Conservation (phyloP, 2,888 invertebrate species). For the Leptarthrus brevirostris region DNA sequence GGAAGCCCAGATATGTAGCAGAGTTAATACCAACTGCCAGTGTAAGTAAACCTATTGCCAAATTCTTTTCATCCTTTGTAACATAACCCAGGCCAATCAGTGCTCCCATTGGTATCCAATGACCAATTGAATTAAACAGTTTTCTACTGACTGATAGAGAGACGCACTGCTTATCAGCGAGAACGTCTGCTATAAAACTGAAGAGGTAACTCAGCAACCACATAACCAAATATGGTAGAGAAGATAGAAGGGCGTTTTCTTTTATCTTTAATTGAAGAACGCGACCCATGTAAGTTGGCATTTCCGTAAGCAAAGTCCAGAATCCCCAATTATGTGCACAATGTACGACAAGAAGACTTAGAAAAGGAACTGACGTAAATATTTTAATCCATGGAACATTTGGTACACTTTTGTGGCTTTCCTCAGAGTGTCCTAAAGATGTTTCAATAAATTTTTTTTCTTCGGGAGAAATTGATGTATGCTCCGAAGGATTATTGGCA, state of each 20-base stretch:
- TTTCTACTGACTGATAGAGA: constrained; percentile 66
- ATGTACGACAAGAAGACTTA: constrained; percentile 79
- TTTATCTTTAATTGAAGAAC: constrained; percentile 79
- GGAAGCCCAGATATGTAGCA: constrained; percentile 79
- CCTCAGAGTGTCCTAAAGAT: constrained; percentile 69
- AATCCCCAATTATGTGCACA: constrained; percentile 82
- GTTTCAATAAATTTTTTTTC: constrained; percentile 77
- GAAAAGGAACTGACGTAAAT: constrained; percentile 79
- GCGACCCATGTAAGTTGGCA: constrained; percentile 82
- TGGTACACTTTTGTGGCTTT: constrained; percentile 58
- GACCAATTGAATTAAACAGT: constrained; percentile 71
- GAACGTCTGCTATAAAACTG: constrained; percentile 73
- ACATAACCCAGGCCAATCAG: constrained; percentile 74
- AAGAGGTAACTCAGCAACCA: constrained; percentile 78
- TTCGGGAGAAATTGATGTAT: constrained; percentile 71
- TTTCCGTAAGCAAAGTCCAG: constrained; percentile 85
- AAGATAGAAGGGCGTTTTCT: constrained; percentile 76
- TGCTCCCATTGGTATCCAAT: constrained; percentile 77
- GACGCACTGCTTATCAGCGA: constrained; percentile 61
- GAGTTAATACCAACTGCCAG: constrained; percentile 81
- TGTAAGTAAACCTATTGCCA: constrained; percentile 76
- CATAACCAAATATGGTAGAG: constrained; percentile 79
- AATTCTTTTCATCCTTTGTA: constrained; percentile 59
- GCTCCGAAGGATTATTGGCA: constrained; percentile 73
- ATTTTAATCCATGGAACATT: constrained; percentile 81